Percentiles rank a stretch among this genome's conserved stretches.
Evolutionary conservation across 2,888 invertebrate genomes (phyloP).

Genomic region (Entomobrya multifasciata): DNA sequence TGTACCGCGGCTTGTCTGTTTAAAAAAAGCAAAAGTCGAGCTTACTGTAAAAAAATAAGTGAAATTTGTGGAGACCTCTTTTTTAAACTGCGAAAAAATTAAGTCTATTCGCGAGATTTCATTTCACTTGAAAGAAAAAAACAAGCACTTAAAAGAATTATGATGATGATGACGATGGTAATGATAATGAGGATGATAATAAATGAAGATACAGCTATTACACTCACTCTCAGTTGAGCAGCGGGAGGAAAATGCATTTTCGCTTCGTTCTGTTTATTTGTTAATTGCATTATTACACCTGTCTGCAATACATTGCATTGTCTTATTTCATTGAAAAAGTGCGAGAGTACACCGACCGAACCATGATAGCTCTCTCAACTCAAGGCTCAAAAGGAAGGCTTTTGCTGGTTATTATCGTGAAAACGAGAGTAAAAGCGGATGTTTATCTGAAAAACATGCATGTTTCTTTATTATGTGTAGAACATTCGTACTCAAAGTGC

Average conservation of each 20-base stretch:
- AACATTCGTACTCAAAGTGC: not conserved
- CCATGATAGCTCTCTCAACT: too few relatives aligned
- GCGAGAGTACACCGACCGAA: not conserved
- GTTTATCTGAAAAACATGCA: not conserved
- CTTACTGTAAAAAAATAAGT: too few relatives aligned
- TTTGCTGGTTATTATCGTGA: not conserved
- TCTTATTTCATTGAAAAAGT: not conserved
- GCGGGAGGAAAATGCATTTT: constrained; percentile 28
- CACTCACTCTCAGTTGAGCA: too few relatives aligned
- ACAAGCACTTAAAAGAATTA: too few relatives aligned
- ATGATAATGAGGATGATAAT: constrained; percentile 28
- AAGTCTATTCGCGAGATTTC: constrained; percentile 10
- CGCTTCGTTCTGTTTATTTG: constrained; percentile 67
- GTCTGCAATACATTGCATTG: not conserved
- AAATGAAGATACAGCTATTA: constrained; percentile 1
- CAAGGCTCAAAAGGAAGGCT: not conserved
- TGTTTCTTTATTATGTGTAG: not conserved
- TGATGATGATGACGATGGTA: constrained; percentile 48
- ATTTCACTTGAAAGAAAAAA: constrained; percentile 48
- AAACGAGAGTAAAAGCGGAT: constrained; percentile 33
- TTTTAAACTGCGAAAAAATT: not conserved
- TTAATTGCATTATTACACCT: constrained; percentile 48
- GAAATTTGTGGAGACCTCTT: not conserved
- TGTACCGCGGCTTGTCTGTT: too few relatives aligned
- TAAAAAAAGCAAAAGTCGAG: too few relatives aligned